Evolutionary conservation across 2,113 vertebrate genomes (phyloP).

Genomic region (Epinephelus cyanopodus): DNA sequence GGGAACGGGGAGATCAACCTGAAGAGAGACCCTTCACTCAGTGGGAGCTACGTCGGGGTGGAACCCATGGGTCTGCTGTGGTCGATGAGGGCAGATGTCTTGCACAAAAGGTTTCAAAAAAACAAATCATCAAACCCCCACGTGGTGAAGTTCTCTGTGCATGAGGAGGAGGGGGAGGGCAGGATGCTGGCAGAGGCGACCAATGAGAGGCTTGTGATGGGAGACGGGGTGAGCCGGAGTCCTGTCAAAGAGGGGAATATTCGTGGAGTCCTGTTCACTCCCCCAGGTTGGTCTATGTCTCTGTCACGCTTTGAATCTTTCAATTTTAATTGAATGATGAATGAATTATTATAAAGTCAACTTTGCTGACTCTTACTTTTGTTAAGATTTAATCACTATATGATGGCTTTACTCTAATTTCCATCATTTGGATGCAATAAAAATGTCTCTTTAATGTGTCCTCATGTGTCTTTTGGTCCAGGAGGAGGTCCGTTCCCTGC

Average conservation of each 20-base stretch:
- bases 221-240: constrained; percentile 45
- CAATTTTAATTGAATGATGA: background rate
- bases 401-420: too few relatives aligned
- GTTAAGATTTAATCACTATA: too few relatives aligned
- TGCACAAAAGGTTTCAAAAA: background rate
- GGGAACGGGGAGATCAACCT: constrained; percentile 10
- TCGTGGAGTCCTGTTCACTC: constrained; percentile 65
- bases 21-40: constrained; percentile 2
- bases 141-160: constrained; percentile 5
- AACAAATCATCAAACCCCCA: background rate
- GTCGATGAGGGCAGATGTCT: background rate
- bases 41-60: background rate
- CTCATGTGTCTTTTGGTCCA: background rate
- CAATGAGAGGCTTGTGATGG: constrained; percentile 65
- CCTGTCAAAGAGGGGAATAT: constrained; percentile 45
- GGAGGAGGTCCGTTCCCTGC: constrained; percentile 69
- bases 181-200: constrained; percentile 54
- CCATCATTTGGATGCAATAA: too few relatives aligned
- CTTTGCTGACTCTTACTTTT: too few relatives aligned
- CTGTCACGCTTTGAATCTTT: background rate
- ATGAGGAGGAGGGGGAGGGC: constrained; percentile 20
- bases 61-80: constrained; percentile 17
- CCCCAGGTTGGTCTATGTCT: constrained; percentile 43
- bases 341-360: too few relatives aligned
- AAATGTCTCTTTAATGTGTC: background rate